Base-by-base conservation (phyloP, 1,140 invertebrate genomes). In the Aleiodes sp. region DNA sequence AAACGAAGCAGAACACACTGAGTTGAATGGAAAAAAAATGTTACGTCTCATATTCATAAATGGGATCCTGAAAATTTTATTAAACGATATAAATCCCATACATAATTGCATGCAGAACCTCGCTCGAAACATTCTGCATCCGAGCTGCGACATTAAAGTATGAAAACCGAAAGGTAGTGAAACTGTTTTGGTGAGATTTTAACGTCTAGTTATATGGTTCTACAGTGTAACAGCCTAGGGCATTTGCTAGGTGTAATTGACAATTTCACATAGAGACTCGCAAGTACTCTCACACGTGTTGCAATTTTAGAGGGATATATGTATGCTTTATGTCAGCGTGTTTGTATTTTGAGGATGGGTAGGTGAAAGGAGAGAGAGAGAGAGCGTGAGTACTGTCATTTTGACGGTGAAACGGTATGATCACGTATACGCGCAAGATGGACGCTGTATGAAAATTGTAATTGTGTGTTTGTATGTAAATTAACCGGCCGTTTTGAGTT, bases 231-330 rank as follows among this genome's bases (percentile, higher is more conserved):
- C 4, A 43, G 37, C 16, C 16, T 2, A 16, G 4, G 26, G 16
- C 46, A 52, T 52, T 52, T 52, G 46, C 56, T 14, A 59, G 56
- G 28, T 59, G 56, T 59, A 59, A 59, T 59, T 59, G 56, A 59
- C 56, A 29, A 59, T 59, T 59, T 59, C 56, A 59, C 28, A 31
- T 59, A 33, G 12, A 29, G n/a, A n/a, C n/a, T n/a, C 29, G 2
- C 8, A 14, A 59, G 56, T 59, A 59, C 56, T 59, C 56, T 12
- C 28, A 3, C 46, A 52, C 46, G 46, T 52, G 46, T 52, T 4
- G 46, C 46, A 21, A 52, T 52, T 52, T 52, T 52, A 52, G 19
- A n/a, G n/a, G 46, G 21, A 21, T 52, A 52, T 52, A n/a, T 41
- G n/a, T 41, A 52, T 21, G 46, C n/a, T 52, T 24, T 52, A 52